Percentiles rank a stretch among this genome's conserved stretches.
These are phyloP conservation scores for Ctenicera cuprea DNA, from an alignment of 2,888 invertebrate species.

Conservation along the genomic window DNA sequence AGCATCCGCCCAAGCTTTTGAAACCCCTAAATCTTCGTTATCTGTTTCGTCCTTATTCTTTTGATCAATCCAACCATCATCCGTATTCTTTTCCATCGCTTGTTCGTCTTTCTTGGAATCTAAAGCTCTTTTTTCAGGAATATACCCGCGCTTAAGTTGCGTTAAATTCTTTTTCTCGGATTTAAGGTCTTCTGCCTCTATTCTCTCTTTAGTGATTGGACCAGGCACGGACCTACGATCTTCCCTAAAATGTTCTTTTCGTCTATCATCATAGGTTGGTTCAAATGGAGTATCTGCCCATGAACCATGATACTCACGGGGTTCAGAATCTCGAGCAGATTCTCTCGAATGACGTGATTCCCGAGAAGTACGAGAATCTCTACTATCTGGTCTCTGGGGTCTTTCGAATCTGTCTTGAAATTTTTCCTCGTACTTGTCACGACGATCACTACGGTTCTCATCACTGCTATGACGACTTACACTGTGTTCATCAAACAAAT, in stretches of 20 bases:
- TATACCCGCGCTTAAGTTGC: slow-evolving; percentile 73
- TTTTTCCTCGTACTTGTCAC: slow-evolving; percentile 63
- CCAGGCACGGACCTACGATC: slow-evolving; percentile 75
- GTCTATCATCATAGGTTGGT: slow-evolving; percentile 67
- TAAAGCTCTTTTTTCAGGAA: slow-evolving; percentile 62
- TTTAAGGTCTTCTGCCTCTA: slow-evolving; percentile 76
- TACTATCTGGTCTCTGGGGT: slow-evolving; percentile 77
- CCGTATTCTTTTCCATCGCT: slow-evolving; percentile 57
- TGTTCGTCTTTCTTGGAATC: slow-evolving; percentile 63
- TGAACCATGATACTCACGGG: slow-evolving; percentile 67
- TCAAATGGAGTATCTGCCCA: slow-evolving; percentile 73
- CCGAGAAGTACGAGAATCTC: slow-evolving; percentile 76
- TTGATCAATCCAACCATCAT: slow-evolving; percentile 57
- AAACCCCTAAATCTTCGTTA: slow-evolving; percentile 54
- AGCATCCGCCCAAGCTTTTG: slow-evolving; percentile 73
- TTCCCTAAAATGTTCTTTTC: slow-evolving; percentile 65
- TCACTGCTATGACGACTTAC: slow-evolving; percentile 60
- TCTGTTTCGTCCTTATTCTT: slow-evolving; percentile 56
- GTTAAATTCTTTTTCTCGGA: slow-evolving; percentile 74
- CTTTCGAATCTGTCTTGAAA: slow-evolving; percentile 69
- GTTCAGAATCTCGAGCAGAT: slow-evolving; percentile 73
- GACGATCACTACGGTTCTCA: slow-evolving; percentile 64
- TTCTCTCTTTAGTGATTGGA: slow-evolving; percentile 77
- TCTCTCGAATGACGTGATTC: slow-evolving; percentile 73
- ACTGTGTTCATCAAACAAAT: slow-evolving; percentile 58